phyloP scores from a whole-genome alignment of 2,113 vertebrate genomes.

The Podiceps cristatus region DNA sequence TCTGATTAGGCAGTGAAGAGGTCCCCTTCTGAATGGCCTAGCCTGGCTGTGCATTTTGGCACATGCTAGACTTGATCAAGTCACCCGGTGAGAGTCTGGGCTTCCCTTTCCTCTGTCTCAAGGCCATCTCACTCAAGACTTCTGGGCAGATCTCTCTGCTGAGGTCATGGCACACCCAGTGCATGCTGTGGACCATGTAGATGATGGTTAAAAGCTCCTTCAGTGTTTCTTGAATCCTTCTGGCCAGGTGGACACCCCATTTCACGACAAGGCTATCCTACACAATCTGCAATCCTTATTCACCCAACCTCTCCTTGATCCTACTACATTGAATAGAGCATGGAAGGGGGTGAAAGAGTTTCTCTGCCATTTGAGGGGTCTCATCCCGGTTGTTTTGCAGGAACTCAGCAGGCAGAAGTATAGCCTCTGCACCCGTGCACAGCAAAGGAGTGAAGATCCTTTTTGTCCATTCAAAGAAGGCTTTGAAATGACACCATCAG shows the following conservation, averaged over 20 bases:
- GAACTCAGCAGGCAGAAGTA: not conserved
- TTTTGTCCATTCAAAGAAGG: not conserved
- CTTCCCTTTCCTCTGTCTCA: not conserved
- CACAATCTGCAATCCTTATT: accelerated
- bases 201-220: not conserved
- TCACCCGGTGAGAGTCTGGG: not conserved
- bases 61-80: accelerated
- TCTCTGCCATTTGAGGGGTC: not conserved
- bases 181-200: not conserved
- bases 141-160: not conserved
- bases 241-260: not conserved
- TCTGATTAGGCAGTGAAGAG: not conserved
- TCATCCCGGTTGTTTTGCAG: not conserved
- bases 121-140: not conserved
- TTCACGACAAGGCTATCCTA: not conserved
- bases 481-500: not conserved
- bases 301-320: not conserved
- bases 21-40: not conserved
- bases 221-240: not conserved
- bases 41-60: not conserved
- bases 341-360: accelerated
- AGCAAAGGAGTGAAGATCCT: not conserved
- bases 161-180: not conserved
- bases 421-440: not conserved
- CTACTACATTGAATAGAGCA: not conserved